These are phyloP conservation scores for Chrysolina haemoptera DNA, from an alignment of 2,888 invertebrate species.

Conservation along the genomic window DNA sequence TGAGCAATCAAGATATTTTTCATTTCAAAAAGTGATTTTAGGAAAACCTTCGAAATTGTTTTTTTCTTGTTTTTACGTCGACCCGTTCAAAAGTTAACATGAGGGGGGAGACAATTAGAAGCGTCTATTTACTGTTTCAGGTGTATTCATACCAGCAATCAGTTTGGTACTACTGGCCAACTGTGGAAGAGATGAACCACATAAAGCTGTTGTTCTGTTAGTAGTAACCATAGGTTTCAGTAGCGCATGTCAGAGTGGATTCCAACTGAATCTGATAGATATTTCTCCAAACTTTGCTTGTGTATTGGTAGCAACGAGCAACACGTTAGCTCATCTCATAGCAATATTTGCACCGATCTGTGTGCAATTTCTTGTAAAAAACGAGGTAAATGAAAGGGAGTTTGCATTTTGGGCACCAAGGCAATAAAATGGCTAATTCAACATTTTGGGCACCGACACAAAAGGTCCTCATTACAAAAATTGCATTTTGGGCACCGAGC, in stretches of 20 bases:
- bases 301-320: background rate
- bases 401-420: no score
- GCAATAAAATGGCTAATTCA: no score
- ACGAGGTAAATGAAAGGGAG: background rate
- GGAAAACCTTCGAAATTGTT: no score
- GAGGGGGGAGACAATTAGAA: no score
- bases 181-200: background rate
- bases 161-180: background rate
- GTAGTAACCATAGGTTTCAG: background rate
- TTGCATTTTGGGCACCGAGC: no score
- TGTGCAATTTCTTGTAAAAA: background rate
- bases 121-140: background rate
- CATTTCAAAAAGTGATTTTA: no score
- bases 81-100: no score
- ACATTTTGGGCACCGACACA: no score
- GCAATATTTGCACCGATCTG: background rate
- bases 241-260: background rate
- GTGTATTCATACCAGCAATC: conserved; percentile 2
- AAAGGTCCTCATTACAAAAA: no score
- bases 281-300: conserved; percentile 1
- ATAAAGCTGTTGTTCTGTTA: background rate
- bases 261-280: background rate
- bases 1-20: no score
- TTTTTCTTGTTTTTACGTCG: no score
- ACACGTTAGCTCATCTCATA: background rate